These are phyloP conservation scores for Oegoconia quadripuncta DNA, from an alignment of 2,888 invertebrate genomes.

Conservation along the genomic window DNA sequence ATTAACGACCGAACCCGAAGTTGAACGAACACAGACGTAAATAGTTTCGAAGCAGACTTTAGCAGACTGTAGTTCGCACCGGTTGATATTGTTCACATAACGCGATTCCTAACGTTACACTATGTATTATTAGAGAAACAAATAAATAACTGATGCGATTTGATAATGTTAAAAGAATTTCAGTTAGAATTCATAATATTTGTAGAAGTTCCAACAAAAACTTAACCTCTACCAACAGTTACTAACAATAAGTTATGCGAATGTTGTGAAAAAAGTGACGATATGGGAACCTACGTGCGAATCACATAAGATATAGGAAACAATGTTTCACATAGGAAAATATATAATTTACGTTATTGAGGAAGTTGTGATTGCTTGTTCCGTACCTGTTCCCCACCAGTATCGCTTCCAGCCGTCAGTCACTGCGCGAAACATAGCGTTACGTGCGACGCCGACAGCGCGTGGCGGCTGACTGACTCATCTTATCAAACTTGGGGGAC, in stretches of 20 bases:
- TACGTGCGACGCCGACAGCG: conserved; percentile 61
- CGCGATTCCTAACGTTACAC: neutral
- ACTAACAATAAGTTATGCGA: conserved; percentile 6
- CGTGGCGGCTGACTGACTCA: conserved; percentile 60
- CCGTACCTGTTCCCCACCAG: conserved; percentile 77
- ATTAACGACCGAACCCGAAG: conserved; percentile 47
- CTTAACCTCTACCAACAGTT: too few species aligned
- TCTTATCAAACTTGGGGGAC: conserved; percentile 28
- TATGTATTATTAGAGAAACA: too few species aligned
- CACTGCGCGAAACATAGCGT: conserved; percentile 68
- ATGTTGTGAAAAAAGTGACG: conserved; percentile 5
- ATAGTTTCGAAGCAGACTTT: conserved; percentile 54
- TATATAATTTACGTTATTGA: conserved; percentile 48
- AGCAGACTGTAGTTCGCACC: conserved; percentile 37
- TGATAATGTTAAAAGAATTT: too few species aligned
- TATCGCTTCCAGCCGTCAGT: conserved; percentile 70
- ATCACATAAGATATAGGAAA: conserved; percentile 3
- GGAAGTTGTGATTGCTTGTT: conserved; percentile 60
- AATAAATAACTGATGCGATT: too few species aligned
- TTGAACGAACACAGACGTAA: conserved; percentile 54
- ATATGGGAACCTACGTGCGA: neutral
- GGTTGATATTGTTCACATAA: conserved; percentile 11
- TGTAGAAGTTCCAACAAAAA: too few species aligned
- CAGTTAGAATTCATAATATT: too few species aligned
- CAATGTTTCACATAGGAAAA: conserved; percentile 30